phyloP scores from a whole-genome alignment of 35 echinoderm and acorn worm genomes.

The Ptychodera flava region DNA sequence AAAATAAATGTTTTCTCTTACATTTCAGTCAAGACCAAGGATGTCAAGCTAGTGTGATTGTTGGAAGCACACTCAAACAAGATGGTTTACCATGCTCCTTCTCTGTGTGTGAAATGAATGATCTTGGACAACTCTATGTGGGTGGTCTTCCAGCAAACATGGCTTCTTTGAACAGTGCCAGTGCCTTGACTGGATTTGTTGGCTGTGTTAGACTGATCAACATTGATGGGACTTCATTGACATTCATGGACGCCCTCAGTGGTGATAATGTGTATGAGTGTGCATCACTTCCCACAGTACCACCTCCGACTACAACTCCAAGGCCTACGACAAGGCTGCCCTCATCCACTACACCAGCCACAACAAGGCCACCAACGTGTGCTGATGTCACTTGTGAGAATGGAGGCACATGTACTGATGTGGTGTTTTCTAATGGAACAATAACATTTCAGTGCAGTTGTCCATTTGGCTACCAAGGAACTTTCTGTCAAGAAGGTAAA shows the following conservation, averaged over 20 bases:
- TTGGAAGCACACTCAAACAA: not conserved
- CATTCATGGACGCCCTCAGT: not conserved
- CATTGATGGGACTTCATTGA: not conserved
- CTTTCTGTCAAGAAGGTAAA: conserved; percentile 67
- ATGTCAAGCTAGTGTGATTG: not conserved
- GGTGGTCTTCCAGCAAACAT: not conserved
- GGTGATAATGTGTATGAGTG: not conserved
- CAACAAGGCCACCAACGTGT: conserved; percentile 33
- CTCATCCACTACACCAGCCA: conserved; percentile 5
- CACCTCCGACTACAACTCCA: not conserved
- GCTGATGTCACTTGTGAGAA: conserved; percentile 37
- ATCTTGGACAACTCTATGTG: not conserved
- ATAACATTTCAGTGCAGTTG: conserved; percentile 40
- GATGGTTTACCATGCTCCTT: not conserved
- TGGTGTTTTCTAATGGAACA: not conserved
- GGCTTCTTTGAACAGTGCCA: not conserved
- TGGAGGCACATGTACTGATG: conserved; percentile 51
- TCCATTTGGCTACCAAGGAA: conserved; percentile 46
- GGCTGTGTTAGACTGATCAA: not conserved
- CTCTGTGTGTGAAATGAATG: not conserved
- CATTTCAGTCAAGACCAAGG: not conserved
- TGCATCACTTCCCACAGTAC: conserved; percentile 2
- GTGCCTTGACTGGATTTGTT: not conserved
- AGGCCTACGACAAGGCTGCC: conserved; percentile 15
- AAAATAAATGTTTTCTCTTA: too few species aligned